Base-by-base conservation (phyloP, 1,140 invertebrate species). In the Trichoplusia ni region DNA sequence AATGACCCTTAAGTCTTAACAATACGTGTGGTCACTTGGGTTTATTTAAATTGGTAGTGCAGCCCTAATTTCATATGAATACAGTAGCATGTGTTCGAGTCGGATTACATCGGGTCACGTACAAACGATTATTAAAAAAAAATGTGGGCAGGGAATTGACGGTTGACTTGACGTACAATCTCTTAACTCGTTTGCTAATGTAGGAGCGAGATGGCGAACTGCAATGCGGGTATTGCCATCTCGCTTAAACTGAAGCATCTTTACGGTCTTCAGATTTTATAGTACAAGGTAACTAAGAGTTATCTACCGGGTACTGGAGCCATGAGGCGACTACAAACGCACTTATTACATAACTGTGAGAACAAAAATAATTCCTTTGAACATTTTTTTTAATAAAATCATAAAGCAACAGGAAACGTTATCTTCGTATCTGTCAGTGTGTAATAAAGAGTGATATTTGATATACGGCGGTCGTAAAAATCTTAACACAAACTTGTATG, bases 61-160 rank as follows among this genome's bases (percentile, higher is more conserved):
- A 73, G 56, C 53, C 67, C 73, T 47, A 76, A 77, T 79, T 82
- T 81, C 69, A 33, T 72, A 71, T 67, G 73, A 70, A 77, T 67
- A 79, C 73, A 60, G 73, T 77, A 82, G 82, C 75, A 61, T 72
- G 62, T 59, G 65, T 47, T 19, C 25, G 70, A 73, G 62, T 84
- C 68, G 53, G 27, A 66, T 84, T 82, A 74, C 81, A 29, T 62
- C 56, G 61, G 72, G 74, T 75, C 73, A 84, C 78, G 79, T 76
- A 60, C 60, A 69, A 72, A 23, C 29, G 56, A 46, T 46, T 47
- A 35, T 58, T 58, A 44, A 60, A 46, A 47, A 47, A 60, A 35
- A 60, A n/a, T n/a, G 29, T 60, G 46, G 35, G 21, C 47, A 40
- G 13, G 16, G 31, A 47, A 62, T 38, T 7, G 16, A 29, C 18